Evolutionary conservation across 1,140 invertebrate species (phyloP).

Genomic region (Potamilus streckersoni): DNA sequence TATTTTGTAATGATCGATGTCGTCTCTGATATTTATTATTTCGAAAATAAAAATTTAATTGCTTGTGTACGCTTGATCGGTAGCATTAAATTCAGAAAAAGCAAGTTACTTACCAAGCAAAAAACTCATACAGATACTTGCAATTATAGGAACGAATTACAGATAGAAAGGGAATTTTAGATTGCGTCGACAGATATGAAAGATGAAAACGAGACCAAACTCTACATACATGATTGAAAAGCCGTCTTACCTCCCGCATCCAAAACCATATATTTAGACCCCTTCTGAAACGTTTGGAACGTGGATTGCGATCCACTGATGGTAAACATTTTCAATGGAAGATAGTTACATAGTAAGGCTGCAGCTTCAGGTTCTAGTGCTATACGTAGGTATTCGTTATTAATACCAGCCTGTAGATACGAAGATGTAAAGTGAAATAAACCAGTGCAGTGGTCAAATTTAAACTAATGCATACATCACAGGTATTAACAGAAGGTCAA

Average conservation of each 20-base stretch:
- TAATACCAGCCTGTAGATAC: background rate
- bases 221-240: background rate
- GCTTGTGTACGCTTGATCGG: no score
- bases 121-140: no score
- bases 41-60: no score
- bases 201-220: background rate
- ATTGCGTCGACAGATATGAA: background rate
- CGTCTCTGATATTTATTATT: no score
- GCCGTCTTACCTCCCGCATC: background rate
- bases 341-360: background rate
- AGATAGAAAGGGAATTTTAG: background rate
- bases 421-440: no score
- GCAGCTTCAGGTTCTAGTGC: slow-evolving; percentile 1
- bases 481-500: no score
- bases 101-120: no score
- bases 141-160: no score
- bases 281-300: background rate
- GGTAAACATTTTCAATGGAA: background rate
- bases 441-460: no score
- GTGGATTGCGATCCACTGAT: background rate
- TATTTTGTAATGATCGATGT: no score
- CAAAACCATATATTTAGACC: background rate
- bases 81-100: no score
- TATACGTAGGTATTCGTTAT: background rate
- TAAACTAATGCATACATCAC: no score